Evolutionary conservation across 2,797 vertebrate species (phyloP), one percentile per base, ranked within the genome.

Genomic region (Rhabdophis nuchalis): DNA sequence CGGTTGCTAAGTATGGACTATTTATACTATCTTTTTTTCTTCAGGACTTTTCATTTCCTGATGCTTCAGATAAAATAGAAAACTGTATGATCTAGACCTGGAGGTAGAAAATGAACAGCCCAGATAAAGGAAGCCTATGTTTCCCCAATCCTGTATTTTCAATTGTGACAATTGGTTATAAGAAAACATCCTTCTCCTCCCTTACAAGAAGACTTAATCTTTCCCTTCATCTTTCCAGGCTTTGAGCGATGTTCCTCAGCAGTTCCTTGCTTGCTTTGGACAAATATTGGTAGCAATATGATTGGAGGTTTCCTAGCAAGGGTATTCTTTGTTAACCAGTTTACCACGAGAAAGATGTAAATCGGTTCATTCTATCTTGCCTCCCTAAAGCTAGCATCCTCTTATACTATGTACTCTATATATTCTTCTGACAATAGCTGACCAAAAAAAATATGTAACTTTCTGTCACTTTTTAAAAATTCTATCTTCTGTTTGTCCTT

Each of bases 231-330:
- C 0, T 54, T 88, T 90, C 20, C 53, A 92, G 72, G 64, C 41
- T 82, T 0, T 0, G 0, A 87, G 0, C 36, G 46, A 58, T 57
- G 60, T 32, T 88, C 60, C 91, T 90, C 91, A 53, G 41, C 16
- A 77, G 82, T 95, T 95, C 93, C 94, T 95, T 92, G 93, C 77
- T 88, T 10, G 0, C 1, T 3, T 86, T 95, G 93, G 92, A 91
- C 32, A 29, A 96, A 93, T 0, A 0, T 72, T 95, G 95, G 93
- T 94, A 90, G 93, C 77, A 32, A 94, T 93, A 95, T 96, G 93
- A 95, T 0, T 94, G 96, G 94, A 93, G 92, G 11, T 95, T 96
- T 95, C 95, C 95, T 95, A 94, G 94, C 95, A 96, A 92, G 14
- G 88, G 86, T 0, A 0, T 89, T 89, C 91, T 92, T 91, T 29